Conservation (phyloP, 2,113 vertebrate genomes). For the Arizona elegans region DNA sequence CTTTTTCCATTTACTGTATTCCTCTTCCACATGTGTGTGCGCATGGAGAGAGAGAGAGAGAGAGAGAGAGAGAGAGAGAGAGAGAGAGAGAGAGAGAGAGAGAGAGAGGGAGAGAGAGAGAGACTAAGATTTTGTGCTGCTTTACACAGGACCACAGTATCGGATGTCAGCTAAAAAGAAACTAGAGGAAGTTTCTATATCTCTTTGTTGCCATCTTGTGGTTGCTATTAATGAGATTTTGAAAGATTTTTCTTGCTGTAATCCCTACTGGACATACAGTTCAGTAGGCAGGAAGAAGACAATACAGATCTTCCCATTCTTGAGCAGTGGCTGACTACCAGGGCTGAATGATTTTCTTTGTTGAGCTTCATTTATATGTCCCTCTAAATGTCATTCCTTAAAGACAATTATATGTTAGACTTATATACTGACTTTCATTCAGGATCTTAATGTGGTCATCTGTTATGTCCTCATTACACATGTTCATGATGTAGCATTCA, state of each 20-base stretch:
- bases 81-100: no score
- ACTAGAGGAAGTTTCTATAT: not conserved
- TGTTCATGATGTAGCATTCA: not conserved
- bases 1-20: not conserved
- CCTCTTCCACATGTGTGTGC: not conserved
- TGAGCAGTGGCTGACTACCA: not conserved
- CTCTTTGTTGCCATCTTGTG: not conserved
- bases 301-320: not conserved
- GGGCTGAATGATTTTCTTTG: not conserved
- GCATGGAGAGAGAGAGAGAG: no score
- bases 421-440: not conserved
- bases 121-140: not conserved
- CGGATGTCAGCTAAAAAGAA: not conserved
- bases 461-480: not conserved
- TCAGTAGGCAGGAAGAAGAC: not conserved
- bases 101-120: no score
- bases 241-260: not conserved
- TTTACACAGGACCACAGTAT: not conserved
- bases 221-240: not conserved
- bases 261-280: not conserved
- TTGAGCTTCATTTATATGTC: not conserved
- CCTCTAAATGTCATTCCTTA: not conserved
- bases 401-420: not conserved
- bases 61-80: no score
- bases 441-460: not conserved